phyloP scores from a whole-genome alignment of 2,113 vertebrate genomes.

The Prochilodus magdalenae region DNA sequence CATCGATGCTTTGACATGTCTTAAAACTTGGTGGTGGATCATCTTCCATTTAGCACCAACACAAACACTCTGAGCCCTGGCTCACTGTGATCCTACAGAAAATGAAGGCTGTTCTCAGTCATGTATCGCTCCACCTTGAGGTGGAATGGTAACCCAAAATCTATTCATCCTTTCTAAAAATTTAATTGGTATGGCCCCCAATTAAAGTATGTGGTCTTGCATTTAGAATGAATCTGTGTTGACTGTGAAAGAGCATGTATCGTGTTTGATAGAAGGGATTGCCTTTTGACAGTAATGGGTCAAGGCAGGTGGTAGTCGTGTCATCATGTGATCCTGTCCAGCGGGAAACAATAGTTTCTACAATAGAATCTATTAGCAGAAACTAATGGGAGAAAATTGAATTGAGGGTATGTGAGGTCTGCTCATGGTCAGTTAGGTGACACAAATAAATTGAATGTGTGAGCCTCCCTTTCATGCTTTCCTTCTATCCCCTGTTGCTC shows the following conservation, averaged over 20 bases:
- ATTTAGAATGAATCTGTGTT: slow-evolving; percentile 64
- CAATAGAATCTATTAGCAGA: no score
- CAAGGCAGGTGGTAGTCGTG: neutral
- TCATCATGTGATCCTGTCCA: neutral
- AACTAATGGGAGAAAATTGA: slow-evolving; percentile 51
- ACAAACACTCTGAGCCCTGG: neutral
- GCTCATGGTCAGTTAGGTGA: neutral
- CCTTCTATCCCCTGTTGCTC: neutral
- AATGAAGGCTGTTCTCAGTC: neutral
- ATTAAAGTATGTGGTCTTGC: slow-evolving; percentile 49
- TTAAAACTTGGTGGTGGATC: no score
- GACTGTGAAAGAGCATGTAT: slow-evolving; percentile 55
- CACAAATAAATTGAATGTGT: neutral
- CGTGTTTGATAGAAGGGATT: slow-evolving; percentile 27
- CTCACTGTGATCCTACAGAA: neutral
- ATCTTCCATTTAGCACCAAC: neutral
- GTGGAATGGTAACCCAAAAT: slow-evolving; percentile 1
- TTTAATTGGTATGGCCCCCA: neutral
- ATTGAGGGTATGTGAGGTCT: slow-evolving; percentile 48
- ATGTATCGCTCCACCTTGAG: slow-evolving; percentile 13
- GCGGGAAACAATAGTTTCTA: neutral
- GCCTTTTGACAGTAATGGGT: slow-evolving; percentile 22
- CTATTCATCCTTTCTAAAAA: neutral
- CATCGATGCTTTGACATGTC: neutral
- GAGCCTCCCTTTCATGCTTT: neutral